These are phyloP conservation scores for Pheosia gnoma DNA, from an alignment of 2,888 invertebrate species.

Conservation along the genomic window DNA sequence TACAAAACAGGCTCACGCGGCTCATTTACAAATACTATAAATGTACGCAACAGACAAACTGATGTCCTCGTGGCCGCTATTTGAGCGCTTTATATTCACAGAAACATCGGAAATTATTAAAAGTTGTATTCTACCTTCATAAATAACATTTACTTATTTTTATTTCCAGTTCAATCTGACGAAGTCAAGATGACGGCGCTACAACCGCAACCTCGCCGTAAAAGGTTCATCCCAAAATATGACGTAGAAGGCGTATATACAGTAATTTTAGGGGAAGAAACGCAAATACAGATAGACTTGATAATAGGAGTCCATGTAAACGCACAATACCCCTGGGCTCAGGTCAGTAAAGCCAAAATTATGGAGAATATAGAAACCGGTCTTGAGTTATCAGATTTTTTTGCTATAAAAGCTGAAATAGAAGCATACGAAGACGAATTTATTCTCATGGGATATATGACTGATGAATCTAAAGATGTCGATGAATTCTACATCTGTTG, in stretches of 20 bases:
- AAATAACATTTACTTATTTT: background rate
- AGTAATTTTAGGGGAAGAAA: constrained; percentile 80
- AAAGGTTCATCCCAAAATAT: constrained; percentile 76
- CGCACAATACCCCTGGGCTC: constrained; percentile 90
- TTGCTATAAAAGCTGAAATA: constrained; percentile 63
- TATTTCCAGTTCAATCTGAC: constrained; percentile 47
- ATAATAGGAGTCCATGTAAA: constrained; percentile 88
- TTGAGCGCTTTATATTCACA: no score
- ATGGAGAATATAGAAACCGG: constrained; percentile 85
- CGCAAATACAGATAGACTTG: constrained; percentile 85
- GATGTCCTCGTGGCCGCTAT: no score
- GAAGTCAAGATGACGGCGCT: constrained; percentile 46
- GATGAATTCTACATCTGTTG: constrained; percentile 89
- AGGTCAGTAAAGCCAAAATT: constrained; percentile 84
- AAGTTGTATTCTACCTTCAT: no score
- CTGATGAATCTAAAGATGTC: constrained; percentile 83
- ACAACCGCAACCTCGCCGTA: constrained; percentile 62
- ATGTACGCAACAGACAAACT: no score
- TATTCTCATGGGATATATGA: constrained; percentile 87
- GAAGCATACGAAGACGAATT: constrained; percentile 68
- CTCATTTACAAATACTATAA: no score
- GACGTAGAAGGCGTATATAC: constrained; percentile 83
- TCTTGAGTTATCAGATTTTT: constrained; percentile 78
- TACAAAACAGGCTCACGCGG: no score
- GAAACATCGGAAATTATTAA: no score